phyloP scores from a whole-genome alignment of 2,888 invertebrate genomes.

The Actias luna region DNA sequence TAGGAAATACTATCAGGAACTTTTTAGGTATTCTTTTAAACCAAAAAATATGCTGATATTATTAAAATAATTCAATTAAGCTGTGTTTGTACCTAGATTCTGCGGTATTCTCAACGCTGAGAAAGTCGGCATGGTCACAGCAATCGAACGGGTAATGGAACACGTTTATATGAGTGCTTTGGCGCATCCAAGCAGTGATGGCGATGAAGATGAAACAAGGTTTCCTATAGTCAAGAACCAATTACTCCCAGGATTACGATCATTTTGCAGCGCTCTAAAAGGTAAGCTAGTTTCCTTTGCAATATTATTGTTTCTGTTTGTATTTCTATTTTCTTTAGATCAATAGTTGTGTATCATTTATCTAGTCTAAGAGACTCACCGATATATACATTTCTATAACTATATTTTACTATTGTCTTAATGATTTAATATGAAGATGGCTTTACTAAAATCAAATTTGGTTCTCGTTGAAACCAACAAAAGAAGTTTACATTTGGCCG shows the following conservation, averaged over 20 bases:
- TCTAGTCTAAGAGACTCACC: too few relatives aligned
- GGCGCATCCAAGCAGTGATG: slow-evolving; percentile 89
- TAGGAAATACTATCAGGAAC: too few relatives aligned
- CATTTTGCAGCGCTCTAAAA: slow-evolving; percentile 95
- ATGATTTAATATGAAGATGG: background rate
- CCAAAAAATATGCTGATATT: too few relatives aligned
- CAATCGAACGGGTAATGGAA: slow-evolving; percentile 93
- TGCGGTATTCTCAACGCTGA: slow-evolving; percentile 91
- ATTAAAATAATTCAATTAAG: too few relatives aligned
- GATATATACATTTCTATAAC: too few relatives aligned
- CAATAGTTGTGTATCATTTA: too few relatives aligned
- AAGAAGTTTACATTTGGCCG: background rate
- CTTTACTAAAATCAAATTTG: background rate
- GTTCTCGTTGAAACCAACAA: background rate
- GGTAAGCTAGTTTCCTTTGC: too few relatives aligned
- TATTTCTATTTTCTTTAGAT: too few relatives aligned
- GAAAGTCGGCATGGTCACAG: slow-evolving; percentile 90
- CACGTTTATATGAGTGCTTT: slow-evolving; percentile 95
- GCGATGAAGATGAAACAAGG: slow-evolving; percentile 89
- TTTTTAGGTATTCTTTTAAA: too few relatives aligned
- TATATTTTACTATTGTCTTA: too few relatives aligned
- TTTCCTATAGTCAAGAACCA: slow-evolving; percentile 92
- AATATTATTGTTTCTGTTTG: too few relatives aligned
- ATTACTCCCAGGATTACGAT: slow-evolving; percentile 89
- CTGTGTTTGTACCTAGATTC: slow-evolving; percentile 60